Percentiles rank a stretch among this genome's conserved stretches.
phyloP scores from a whole-genome alignment of 2,113 vertebrate genomes.

The Oostethus manadensis region DNA sequence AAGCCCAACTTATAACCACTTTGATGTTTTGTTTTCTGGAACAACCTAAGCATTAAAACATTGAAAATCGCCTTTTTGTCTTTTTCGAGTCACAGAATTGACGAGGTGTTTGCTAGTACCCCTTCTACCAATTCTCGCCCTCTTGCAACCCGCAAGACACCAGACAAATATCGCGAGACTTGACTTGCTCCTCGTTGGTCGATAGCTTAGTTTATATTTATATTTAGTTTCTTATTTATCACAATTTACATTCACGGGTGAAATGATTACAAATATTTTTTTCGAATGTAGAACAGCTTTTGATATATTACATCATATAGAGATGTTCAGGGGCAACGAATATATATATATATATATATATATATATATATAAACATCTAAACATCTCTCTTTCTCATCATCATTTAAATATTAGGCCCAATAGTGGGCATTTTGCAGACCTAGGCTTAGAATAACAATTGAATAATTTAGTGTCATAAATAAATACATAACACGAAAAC shows the following conservation, averaged over 20 bases:
- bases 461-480: too few relatives aligned
- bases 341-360: too few relatives aligned
- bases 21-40: constrained; percentile 10
- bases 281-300: not conserved
- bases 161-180: constrained; percentile 61
- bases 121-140: constrained; percentile 47
- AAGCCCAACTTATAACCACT: constrained; percentile 1
- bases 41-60: constrained; percentile 4
- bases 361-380: too few relatives aligned
- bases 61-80: constrained; percentile 20
- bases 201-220: not conserved
- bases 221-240: not conserved
- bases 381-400: too few relatives aligned
- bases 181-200: not conserved
- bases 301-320: too few relatives aligned
- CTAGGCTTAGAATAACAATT: too few relatives aligned
- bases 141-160: constrained; percentile 27
- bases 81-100: constrained; percentile 14
- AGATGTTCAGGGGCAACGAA: too few relatives aligned
- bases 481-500: too few relatives aligned
- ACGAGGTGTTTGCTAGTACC: constrained; percentile 37
- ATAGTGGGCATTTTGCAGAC: too few relatives aligned
- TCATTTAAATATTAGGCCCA: too few relatives aligned
- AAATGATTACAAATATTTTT: not conserved
- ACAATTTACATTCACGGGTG: not conserved